Conservation (phyloP, 2,888 invertebrate species). For the Octodonta nipae region DNA sequence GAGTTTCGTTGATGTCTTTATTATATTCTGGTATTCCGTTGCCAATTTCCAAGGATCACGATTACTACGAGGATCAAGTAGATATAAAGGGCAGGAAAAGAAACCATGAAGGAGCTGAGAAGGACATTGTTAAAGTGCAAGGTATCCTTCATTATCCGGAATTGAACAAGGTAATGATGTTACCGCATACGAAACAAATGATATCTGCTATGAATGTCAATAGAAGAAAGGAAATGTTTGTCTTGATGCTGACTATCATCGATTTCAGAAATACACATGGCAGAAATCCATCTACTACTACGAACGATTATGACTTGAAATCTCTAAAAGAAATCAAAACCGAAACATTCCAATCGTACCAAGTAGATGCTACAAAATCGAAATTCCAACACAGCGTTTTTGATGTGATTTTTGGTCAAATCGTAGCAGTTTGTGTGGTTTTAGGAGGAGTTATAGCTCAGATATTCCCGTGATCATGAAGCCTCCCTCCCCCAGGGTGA, state of each 20-base stretch:
- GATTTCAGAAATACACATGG: slow-evolving; percentile 60
- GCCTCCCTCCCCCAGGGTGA: slow-evolving; percentile 66
- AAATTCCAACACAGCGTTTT: slow-evolving; percentile 40
- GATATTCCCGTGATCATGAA: too few relatives aligned
- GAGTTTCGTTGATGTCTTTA: slow-evolving; percentile 84
- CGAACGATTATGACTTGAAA: slow-evolving; percentile 49
- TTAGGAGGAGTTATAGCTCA: slow-evolving; percentile 91
- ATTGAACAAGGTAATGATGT: slow-evolving; percentile 53
- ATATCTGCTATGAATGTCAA: slow-evolving; percentile 44
- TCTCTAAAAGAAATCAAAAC: slow-evolving; percentile 48
- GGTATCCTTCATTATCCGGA: slow-evolving; percentile 47
- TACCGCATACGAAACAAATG: slow-evolving; percentile 31
- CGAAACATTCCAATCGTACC: slow-evolving; percentile 42
- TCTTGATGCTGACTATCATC: slow-evolving; percentile 58
- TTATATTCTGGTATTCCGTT: slow-evolving; percentile 83
- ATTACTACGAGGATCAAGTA: slow-evolving; percentile 52
- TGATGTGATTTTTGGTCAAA: slow-evolving; percentile 58
- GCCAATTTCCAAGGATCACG: slow-evolving; percentile 76
- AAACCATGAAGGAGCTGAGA: slow-evolving; percentile 45
- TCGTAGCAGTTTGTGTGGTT: slow-evolving; percentile 80
- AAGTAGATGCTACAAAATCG: slow-evolving; percentile 30
- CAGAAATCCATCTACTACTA: slow-evolving; percentile 56
- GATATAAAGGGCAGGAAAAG: slow-evolving; percentile 39
- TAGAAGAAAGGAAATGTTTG: slow-evolving; percentile 57
- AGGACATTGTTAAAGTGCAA: slow-evolving; percentile 44